phyloP scores from a whole-genome alignment of 2,888 invertebrate species.

The Ichneumon xanthorius region DNA sequence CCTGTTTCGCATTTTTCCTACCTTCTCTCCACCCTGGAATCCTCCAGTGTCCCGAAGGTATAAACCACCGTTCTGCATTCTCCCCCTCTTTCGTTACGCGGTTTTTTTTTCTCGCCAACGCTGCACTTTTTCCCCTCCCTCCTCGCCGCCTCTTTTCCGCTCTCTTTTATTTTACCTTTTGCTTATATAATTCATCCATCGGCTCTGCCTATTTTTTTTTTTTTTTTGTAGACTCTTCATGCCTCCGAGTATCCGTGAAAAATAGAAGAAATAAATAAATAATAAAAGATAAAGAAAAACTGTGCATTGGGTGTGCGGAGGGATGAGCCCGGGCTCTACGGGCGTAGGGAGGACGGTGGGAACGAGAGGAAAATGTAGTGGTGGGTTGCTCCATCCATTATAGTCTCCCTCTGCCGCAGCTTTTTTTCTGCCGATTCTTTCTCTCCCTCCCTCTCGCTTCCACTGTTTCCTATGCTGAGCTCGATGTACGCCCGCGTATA shows the following conservation, averaged over 20 bases:
- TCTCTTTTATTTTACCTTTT: conserved; percentile 33
- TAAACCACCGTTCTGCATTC: conserved; percentile 8
- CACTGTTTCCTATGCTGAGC: neutral
- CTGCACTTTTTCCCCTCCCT: conserved; percentile 31
- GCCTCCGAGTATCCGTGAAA: conserved; percentile 35
- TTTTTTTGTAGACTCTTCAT: conserved; percentile 32
- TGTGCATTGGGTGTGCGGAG: conserved; percentile 9
- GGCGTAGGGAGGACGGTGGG: conserved; percentile 20
- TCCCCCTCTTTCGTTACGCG: conserved; percentile 10
- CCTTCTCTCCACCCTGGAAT: conserved; percentile 3
- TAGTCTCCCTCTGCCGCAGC: conserved; percentile 42
- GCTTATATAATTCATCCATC: conserved; percentile 57
- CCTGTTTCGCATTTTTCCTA: conserved; percentile 32
- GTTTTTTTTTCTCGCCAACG: conserved; percentile 6
- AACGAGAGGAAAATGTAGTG: conserved; percentile 37
- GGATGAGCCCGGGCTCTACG: neutral
- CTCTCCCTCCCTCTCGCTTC: neutral
- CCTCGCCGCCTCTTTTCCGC: neutral
- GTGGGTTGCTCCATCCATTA: conserved; percentile 55
- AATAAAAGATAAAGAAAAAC: neutral
- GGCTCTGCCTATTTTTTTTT: conserved; percentile 29
- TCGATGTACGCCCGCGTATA: conserved; percentile 4
- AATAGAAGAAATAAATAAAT: conserved; percentile 12
- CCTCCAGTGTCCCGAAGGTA: conserved; percentile 14
- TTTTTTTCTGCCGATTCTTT: conserved; percentile 27